Conservation (phyloP, 2,113 vertebrate genomes). For the Scartelaos histophorus region DNA sequence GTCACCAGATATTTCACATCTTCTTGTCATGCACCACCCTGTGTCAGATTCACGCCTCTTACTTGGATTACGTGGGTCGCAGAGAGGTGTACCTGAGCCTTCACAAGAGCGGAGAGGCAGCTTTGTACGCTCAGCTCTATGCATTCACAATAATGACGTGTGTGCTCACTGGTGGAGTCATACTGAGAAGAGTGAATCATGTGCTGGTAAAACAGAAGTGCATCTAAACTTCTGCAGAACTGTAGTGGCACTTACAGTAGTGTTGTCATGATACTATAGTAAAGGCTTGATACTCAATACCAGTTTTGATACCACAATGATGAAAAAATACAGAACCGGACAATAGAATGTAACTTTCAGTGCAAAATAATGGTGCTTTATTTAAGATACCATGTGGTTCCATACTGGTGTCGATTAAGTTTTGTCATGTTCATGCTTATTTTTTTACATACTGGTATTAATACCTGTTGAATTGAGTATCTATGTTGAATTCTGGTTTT, state of each 20-base stretch:
- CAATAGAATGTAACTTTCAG: no score
- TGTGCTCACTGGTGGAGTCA: constrained; percentile 68
- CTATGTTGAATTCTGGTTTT: no score
- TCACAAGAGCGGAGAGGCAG: constrained; percentile 66
- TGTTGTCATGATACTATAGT: no score
- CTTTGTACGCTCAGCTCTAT: constrained; percentile 77
- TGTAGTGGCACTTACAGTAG: neutral
- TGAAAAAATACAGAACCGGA: no score
- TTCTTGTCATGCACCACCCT: constrained; percentile 86
- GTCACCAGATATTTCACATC: constrained; percentile 90
- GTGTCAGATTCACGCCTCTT: constrained; percentile 86
- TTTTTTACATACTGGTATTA: no score
- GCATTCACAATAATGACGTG: constrained; percentile 70
- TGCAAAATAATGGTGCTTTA: no score
- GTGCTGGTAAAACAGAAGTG: constrained; percentile 74
- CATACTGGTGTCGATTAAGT: no score
- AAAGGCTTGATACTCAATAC: no score
- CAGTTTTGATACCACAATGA: no score
- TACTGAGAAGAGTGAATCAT: constrained; percentile 76
- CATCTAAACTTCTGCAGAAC: constrained; percentile 16
- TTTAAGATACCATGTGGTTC: no score
- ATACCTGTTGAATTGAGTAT: no score
- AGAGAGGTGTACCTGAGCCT: constrained; percentile 77
- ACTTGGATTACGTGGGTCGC: constrained; percentile 82
- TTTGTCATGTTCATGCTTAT: no score